Evolutionary conservation across 1,140 invertebrate species (phyloP), one percentile per base, ranked within the genome.

Genomic region (Contarinia nasturtii): DNA sequence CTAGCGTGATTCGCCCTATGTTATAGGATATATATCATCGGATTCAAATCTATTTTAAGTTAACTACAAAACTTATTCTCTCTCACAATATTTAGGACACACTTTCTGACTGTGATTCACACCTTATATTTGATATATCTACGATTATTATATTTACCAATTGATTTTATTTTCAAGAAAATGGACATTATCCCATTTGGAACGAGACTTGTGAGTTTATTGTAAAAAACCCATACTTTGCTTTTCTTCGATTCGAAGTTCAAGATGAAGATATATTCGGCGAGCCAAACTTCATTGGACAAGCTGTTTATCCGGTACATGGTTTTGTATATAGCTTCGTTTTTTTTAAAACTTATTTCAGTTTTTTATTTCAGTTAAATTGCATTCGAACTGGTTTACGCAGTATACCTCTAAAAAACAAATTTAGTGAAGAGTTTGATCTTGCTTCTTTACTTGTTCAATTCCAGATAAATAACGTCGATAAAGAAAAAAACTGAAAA

Each of bases 191-290:
- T 71, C 95, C 95, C 0, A 71, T 86, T 37, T 99, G 94, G 93
- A 80, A 88, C 58, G 89, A 94, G 64, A 73, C 72, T 1, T 87
- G 82, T 65, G 79, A 86, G 50, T 96, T 97, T 64, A 77, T 82
- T 40, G 73, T 98, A n/a, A 60, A 68, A 8, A 92, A 89, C 71
- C 88, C 92, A 1, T 75, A 91, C 44, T 74, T 95, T 57, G 87
- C 93, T 1, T 65, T 98, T 11, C 64, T 99, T 19, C 70, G 93
- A 49, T 96, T 99, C 61, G 73, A 85, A 33, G 88, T 98, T 0
- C 82, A 93, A 63, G 94, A 98, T 64, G 93, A 95, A 66, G 95
- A 98, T 63, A 89, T 96, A 69, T 98, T 98, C 70, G 91, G 91
- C 2, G 94, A 98, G 56, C 85, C 86, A 10, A 92, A 94, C 67